Evolutionary conservation across 2,113 vertebrate species (phyloP), one percentile per base, ranked within the genome.

Genomic region (Cyanocitta stelleri): DNA sequence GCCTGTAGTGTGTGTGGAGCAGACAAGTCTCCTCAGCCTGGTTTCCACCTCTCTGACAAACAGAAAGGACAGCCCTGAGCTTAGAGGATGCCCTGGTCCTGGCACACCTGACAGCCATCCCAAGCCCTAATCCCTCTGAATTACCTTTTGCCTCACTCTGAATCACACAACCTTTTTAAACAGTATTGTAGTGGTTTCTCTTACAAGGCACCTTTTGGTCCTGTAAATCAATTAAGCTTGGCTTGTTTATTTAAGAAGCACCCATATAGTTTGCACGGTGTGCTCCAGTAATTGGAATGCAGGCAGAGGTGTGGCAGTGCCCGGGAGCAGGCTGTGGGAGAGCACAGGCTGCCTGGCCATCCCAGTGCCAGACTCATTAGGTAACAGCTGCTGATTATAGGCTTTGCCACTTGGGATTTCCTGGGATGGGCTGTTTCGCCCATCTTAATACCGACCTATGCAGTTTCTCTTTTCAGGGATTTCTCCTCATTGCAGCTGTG

Each of bases 1-100:
- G 24, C 43, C 48, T 2, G 0, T 2, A 41, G 18, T 17, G 3
- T 35, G 4, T 0, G 0, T 5, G 46, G 13, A 52, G 77, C 46
- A 69, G 55, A 11, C 0, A 4, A 21, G 27, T 1, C 1, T 37
- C 58, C 63, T 39, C 37, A 44, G n/a, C 71, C 33, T 55, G 35
- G 10, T 20, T 84, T 27, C 35, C 44, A 37, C 9, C 20, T 39
- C 51, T 44, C 32, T 49, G 39, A 23, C 39, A 56, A 56, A 48
- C 0, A 0, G 16, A 64, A 16, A 48, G 16, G 35, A 41, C 13
- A 49, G 33, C 37, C 30, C 43, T 16, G 81, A 59, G 11, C 3
- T 66, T 11, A 54, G 27, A n/a, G n/a, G 19, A 33, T 51, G 33
- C 43, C 55, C 32, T 27, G 49, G 17, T 44, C 29, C 18, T 30